phyloP scores from a whole-genome alignment of 2,888 invertebrate genomes.

The Sarcophaga carnaria region DNA sequence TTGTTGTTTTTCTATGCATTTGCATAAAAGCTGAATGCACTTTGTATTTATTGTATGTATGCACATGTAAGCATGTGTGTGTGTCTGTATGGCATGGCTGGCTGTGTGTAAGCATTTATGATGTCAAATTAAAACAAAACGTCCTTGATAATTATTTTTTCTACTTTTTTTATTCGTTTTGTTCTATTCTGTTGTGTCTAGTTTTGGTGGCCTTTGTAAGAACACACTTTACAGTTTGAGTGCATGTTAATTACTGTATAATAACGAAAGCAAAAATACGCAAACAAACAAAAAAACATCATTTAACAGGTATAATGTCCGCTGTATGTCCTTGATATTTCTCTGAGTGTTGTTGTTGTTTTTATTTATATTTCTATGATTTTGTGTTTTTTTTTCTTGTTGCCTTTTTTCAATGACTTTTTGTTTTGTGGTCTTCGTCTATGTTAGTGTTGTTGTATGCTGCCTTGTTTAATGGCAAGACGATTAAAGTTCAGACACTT shows the following conservation, averaged over 20 bases:
- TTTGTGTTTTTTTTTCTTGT: conserved; percentile 13
- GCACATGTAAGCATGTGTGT: not conserved
- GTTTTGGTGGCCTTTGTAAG: conserved; percentile 17
- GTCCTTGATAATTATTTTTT: conserved; percentile 66
- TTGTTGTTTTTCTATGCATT: not conserved
- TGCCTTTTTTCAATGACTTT: not conserved
- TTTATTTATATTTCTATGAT: not conserved
- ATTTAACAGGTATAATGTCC: conserved; percentile 48
- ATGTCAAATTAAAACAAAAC: conserved; percentile 54
- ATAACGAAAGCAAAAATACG: conserved; percentile 1
- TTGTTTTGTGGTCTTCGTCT: not conserved
- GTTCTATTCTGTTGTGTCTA: conserved; percentile 24
- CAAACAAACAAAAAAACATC: conserved; percentile 8
- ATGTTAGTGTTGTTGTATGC: not conserved
- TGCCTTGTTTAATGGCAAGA: not conserved
- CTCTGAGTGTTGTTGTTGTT: not conserved
- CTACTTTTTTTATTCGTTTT: conserved; percentile 22
- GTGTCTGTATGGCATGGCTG: too few species aligned
- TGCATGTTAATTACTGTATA: conserved; percentile 38
- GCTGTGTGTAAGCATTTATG: conserved; percentile 37
- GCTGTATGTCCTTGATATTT: conserved; percentile 57
- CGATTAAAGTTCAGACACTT: too few species aligned
- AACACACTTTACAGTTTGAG: conserved; percentile 8
- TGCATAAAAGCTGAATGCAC: conserved; percentile 12
- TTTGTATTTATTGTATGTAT: conserved; percentile 36